A percentile compares a stretch with the other conserved stretches of the same genome.
Evolutionary conservation across 64 coral and sea anemone species (phyloP).

Genomic region (Stichodactyla mertensii): DNA sequence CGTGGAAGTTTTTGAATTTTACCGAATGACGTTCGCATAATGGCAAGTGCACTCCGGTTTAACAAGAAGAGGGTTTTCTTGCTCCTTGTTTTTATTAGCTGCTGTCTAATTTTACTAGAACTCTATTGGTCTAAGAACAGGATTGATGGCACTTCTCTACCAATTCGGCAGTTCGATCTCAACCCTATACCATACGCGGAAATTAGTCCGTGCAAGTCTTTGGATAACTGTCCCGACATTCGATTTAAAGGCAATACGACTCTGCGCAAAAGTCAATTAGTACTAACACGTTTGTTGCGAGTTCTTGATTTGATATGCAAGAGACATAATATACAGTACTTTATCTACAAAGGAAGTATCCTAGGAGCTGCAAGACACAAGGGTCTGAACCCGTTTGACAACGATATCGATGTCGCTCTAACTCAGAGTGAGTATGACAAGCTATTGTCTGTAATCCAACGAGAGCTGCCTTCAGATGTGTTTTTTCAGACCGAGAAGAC

Average conservation of each 20-base stretch:
- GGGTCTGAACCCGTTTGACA: constrained; percentile 5
- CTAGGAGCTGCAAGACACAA: constrained; percentile 17
- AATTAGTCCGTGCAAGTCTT: neutral
- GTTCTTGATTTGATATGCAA: neutral
- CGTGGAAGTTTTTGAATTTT: too few species aligned
- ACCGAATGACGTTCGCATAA: neutral
- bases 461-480: neutral
- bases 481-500: constrained; percentile 7
- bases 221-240: neutral
- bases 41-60: neutral
- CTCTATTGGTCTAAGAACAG: neutral
- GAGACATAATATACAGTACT: neutral
- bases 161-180: neutral
- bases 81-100: neutral
- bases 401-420: constrained; percentile 2
- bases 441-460: neutral
- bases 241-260: neutral
- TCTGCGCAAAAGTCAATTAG: neutral
- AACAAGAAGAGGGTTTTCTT: neutral
- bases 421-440: neutral
- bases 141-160: neutral
- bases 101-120: neutral
- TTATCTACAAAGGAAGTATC: neutral
- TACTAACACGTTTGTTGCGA: constrained; percentile 5
- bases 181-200: neutral